Evolutionary conservation across 2,113 vertebrate species (phyloP).

Genomic region (Pogona vitticeps): DNA sequence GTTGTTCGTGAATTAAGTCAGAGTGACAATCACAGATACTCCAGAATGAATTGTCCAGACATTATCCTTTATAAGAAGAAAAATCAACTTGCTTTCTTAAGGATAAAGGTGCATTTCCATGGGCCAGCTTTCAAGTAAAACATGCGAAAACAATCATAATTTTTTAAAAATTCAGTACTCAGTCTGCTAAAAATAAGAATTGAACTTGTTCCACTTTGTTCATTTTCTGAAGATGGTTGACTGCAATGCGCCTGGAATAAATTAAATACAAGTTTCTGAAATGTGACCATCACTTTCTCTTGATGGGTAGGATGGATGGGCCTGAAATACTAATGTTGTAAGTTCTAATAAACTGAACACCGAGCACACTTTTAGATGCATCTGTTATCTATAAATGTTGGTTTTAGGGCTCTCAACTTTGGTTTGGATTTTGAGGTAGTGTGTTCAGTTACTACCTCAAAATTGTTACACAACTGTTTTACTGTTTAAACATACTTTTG

Average conservation of each 20-base stretch:
- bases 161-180: no score
- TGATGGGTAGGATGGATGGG: neutral
- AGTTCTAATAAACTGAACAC: neutral
- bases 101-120: no score
- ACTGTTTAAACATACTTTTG: no score
- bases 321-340: neutral
- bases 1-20: neutral
- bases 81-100: neutral
- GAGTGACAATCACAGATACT: neutral
- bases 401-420: neutral
- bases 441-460: no score
- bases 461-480: no score
- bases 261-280: neutral
- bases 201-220: conserved; percentile 1
- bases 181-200: neutral
- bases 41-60: neutral
- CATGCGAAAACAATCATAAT: no score
- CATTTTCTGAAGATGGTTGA: neutral
- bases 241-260: neutral
- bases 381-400: neutral
- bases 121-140: neutral
- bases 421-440: neutral
- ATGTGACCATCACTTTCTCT: neutral
- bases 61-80: neutral
- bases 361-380: neutral